Percentiles rank a stretch among this genome's conserved stretches.
These are phyloP conservation scores for Pterocles burchelli DNA, from an alignment of 2,113 vertebrate genomes.

Conservation along the genomic window DNA sequence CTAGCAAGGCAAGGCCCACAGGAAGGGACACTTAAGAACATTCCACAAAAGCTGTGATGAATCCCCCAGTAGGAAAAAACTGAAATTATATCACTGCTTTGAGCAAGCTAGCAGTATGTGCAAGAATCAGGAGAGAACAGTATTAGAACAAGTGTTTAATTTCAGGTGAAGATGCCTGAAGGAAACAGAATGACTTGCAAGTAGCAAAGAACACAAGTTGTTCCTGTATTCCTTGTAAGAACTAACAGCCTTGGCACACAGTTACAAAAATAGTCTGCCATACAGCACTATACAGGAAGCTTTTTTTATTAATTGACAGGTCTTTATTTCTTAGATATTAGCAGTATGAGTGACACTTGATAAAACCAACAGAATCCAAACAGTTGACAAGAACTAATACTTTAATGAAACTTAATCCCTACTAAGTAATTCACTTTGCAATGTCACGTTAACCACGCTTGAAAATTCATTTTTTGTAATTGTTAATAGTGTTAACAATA, in stretches of 20 bases:
- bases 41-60: background rate
- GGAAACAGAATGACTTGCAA: slow-evolving; percentile 7
- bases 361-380: background rate
- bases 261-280: background rate
- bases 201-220: background rate
- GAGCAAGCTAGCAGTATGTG: background rate
- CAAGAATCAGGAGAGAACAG: background rate
- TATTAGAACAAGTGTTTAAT: background rate
- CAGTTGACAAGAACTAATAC: background rate
- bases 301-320: background rate
- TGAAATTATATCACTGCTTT: background rate
- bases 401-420: background rate
- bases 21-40: background rate
- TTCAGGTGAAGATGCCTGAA: background rate
- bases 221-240: background rate
- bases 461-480: background rate
- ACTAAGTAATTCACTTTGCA: background rate
- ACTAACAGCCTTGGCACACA: background rate
- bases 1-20: background rate
- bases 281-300: background rate
- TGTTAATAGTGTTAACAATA: background rate
- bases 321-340: background rate
- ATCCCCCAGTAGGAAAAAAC: background rate
- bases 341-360: background rate
- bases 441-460: background rate